phyloP scores from a whole-genome alignment of 2,113 vertebrate genomes.

The Clarias gariepinus region DNA sequence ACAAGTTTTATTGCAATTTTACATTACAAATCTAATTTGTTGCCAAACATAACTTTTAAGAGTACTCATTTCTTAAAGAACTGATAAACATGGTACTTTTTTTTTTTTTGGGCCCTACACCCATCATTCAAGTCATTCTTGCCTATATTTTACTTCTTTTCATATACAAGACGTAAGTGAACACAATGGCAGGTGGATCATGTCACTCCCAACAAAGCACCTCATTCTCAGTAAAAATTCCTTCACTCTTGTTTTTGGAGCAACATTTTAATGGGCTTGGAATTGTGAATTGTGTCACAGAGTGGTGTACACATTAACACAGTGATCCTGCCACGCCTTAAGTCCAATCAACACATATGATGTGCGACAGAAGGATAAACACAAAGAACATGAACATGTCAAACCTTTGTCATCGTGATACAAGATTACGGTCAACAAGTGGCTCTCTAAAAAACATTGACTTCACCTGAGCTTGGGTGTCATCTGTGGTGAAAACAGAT shows the following conservation, averaged over 20 bases:
- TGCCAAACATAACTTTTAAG: neutral
- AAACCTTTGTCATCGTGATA: constrained; percentile 82
- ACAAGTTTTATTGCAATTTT: neutral
- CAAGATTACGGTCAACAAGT: constrained; percentile 74
- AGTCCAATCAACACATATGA: constrained; percentile 27
- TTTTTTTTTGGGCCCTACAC: neutral
- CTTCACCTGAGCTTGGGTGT: constrained; percentile 63
- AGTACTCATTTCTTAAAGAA: neutral
- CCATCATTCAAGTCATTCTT: neutral
- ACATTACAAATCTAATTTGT: neutral
- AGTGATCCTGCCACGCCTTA: neutral
- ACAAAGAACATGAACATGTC: constrained; percentile 67
- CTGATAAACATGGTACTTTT: neutral
- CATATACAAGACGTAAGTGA: neutral
- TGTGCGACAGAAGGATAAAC: constrained; percentile 71
- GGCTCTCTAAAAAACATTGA: constrained; percentile 64
- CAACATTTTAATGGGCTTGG: neutral
- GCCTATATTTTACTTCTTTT: too few species aligned
- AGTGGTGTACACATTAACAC: neutral
- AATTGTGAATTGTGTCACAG: neutral
- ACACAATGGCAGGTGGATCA: constrained; percentile 13
- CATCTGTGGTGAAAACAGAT: constrained; percentile 71
- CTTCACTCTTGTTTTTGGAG: neutral
- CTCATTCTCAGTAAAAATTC: neutral
- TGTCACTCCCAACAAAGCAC: neutral